A percentile compares a stretch with the other conserved stretches of the same genome.
These are phyloP conservation scores for Cryptomyrus ogoouensis DNA, from an alignment of 2,113 vertebrate species.

Conservation along the genomic window DNA sequence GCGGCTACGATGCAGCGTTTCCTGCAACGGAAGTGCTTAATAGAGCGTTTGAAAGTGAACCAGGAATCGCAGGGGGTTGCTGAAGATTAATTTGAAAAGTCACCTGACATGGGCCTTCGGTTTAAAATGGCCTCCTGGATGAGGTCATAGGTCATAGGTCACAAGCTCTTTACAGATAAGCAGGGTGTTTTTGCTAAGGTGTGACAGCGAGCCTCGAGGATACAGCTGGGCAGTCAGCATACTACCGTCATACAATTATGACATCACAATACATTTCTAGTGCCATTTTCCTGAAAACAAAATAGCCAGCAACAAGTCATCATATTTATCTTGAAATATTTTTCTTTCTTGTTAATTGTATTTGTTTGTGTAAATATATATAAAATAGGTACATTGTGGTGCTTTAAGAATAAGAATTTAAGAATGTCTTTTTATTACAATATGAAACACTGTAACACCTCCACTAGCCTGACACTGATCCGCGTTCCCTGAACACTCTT, in stretches of 20 bases:
- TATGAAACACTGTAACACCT: constrained; percentile 61
- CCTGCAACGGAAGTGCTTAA: neutral
- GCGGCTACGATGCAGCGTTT: neutral
- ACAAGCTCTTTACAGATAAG: constrained; percentile 81
- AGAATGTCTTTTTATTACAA: neutral
- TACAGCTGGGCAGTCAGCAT: neutral
- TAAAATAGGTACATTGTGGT: neutral
- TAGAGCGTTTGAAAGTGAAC: too few species aligned
- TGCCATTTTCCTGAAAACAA: neutral
- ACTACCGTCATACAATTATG: too few species aligned
- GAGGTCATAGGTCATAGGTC: constrained; percentile 75
- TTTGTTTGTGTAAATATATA: neutral
- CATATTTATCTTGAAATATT: neutral
- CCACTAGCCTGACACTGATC: constrained; percentile 72
- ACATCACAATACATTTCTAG: too few species aligned
- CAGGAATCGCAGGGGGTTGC: neutral
- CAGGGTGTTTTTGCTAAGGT: constrained; percentile 73
- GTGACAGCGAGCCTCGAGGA: constrained; percentile 41
- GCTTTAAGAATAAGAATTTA: neutral
- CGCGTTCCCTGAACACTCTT: constrained; percentile 33
- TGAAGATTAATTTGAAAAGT: neutral
- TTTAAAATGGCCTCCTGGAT: constrained; percentile 74
- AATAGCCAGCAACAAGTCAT: neutral
- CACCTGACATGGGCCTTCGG: constrained; percentile 70
- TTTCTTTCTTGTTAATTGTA: neutral